Evolutionary conservation across 2,113 vertebrate species (phyloP), one percentile per base, ranked within the genome.

Genomic region (Periophthalmus modestus): DNA sequence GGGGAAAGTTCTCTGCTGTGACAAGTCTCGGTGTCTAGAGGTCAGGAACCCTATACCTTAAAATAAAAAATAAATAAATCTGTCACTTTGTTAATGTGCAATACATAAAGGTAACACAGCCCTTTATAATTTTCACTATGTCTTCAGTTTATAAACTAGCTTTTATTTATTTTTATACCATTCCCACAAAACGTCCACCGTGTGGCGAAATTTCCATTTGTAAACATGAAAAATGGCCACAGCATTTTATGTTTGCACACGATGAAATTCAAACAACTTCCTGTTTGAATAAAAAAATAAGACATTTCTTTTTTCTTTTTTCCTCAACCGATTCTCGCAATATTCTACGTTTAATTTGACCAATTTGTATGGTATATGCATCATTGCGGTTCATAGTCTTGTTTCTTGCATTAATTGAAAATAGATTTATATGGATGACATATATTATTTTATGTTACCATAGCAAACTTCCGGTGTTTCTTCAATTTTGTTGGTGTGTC

Each of bases 311-410:
- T 6, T 43, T 10, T 10, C 7, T 10, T 43, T 43, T 43, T 43
- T 9, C 1, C 7, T 43, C 7, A 43, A 43, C 39, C 10, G 39
- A 43, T 43, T 10, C 39, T 0, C 10, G 28, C 21, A 28, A 33
- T 1, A 18, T 52, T 5, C 5, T 52, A 19, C 4, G 48, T 52
- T 52, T 4, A 7, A 6, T 19, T 19, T 52, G 1, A 52, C 39
- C 93, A 0, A 94, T 98, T 89, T 97, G 36, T 39, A 39, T 39
- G 36, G 9, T 39, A n/a, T 9, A 54, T n/a, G 19, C 18, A 50
- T 54, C 52, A 54, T 6, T 54, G 7, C 18, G 7, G 6, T n/a
- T 54, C 18, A n/a, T 9, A 19, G 5, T 54, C n/a, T n/a, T 52
- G 50, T 54, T 54, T n/a, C 15, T 16, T n/a, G 18, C 5, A 1